A percentile compares a stretch with the other conserved stretches of the same genome.
These are phyloP conservation scores for Actinernus sp. DNA, from an alignment of 92 coral and sea anemone species.

Conservation along the genomic window DNA sequence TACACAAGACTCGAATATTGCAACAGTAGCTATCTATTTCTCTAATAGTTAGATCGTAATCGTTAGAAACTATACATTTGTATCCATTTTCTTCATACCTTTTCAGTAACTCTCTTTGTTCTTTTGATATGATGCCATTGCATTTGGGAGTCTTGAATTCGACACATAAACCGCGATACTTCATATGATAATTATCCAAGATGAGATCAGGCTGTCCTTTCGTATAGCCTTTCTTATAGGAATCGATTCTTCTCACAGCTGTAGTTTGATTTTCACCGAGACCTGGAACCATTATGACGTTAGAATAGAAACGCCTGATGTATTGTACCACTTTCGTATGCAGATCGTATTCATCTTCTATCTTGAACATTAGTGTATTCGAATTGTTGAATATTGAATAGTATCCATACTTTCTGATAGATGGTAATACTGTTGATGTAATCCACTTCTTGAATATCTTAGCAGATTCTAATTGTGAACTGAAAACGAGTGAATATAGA, in stretches of 20 bases:
- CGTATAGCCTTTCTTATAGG: constrained; percentile 14
- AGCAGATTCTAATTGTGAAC: constrained; percentile 6
- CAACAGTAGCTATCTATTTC: no score
- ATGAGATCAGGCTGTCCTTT: constrained; percentile 26
- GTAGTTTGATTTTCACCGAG: constrained; percentile 29
- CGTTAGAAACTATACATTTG: background rate
- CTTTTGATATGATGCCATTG: background rate
- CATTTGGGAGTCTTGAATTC: constrained; percentile 17
- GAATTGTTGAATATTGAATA: constrained; percentile 9
- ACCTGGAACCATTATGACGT: constrained; percentile 7
- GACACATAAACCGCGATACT: constrained; percentile 6
- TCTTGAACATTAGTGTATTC: constrained; percentile 7
- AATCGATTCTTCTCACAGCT: background rate
- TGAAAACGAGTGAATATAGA: constrained; percentile 14
- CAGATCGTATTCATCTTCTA: constrained; percentile 27
- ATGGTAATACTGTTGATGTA: constrained; percentile 18
- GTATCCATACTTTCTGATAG: constrained; percentile 7
- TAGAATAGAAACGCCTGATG: background rate
- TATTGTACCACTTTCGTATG: constrained; percentile 26
- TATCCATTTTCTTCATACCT: background rate
- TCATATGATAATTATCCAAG: background rate
- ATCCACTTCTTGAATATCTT: constrained; percentile 21
- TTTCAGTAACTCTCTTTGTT: constrained; percentile 12
- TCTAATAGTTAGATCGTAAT: constrained; percentile 4
- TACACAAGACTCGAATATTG: no score